These are phyloP conservation scores for Cnemophilus loriae DNA, from an alignment of 2,113 vertebrate genomes.

Conservation along the genomic window DNA sequence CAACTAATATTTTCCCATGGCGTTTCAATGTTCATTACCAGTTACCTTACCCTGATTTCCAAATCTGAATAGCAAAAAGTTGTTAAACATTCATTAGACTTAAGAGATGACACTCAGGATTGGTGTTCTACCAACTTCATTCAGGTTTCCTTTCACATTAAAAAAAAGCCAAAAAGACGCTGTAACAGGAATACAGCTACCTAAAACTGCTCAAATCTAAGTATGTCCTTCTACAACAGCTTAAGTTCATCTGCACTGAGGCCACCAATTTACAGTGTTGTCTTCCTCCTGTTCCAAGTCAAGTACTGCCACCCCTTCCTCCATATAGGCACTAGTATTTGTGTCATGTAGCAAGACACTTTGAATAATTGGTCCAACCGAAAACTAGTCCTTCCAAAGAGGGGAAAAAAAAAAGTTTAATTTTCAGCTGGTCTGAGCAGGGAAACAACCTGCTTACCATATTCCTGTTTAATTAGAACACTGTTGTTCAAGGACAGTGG, in stretches of 20 bases:
- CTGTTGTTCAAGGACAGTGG: slow-evolving; percentile 48
- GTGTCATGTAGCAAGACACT: neutral
- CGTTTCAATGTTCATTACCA: neutral
- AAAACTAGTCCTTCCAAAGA: neutral
- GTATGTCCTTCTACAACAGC: neutral
- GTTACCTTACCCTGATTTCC: neutral
- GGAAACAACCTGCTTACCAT: slow-evolving; percentile 58
- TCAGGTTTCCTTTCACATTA: neutral
- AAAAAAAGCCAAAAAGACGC: neutral
- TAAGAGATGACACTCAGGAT: neutral
- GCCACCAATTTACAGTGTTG: neutral
- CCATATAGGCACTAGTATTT: neutral
- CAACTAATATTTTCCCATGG: neutral
- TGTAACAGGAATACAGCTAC: neutral
- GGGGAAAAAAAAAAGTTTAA: neutral
- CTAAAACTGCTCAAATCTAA: neutral
- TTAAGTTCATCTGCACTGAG: neutral
- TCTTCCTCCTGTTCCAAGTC: neutral
- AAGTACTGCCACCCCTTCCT: neutral
- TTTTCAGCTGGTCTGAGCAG: slow-evolving; percentile 36
- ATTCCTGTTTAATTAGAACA: slow-evolving; percentile 62
- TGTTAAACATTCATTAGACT: neutral
- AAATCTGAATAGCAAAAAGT: neutral
- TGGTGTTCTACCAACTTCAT: neutral
- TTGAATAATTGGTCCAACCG: neutral